Conservation (phyloP, 2,888 invertebrate species). For the Cancer borealis region DNA sequence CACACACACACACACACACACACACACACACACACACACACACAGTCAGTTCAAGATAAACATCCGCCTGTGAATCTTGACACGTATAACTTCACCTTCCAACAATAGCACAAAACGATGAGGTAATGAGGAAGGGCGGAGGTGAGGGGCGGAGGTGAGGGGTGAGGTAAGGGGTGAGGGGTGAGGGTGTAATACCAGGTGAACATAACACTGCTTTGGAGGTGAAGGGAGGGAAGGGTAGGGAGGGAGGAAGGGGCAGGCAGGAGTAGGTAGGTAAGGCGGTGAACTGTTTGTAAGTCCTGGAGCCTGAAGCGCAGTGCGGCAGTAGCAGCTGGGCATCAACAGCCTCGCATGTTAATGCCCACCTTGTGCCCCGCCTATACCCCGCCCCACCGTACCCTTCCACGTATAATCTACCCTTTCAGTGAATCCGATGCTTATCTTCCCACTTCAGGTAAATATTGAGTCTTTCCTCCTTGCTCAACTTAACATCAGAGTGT, state of each 20-base stretch:
- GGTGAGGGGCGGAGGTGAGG: background rate
- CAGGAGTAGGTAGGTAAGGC: background rate
- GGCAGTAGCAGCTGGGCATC: background rate
- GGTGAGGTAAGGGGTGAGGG: background rate
- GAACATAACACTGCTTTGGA: too few relatives aligned
- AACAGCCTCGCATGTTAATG: background rate
- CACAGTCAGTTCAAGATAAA: background rate
- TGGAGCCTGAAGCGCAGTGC: background rate
- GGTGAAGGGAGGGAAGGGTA: background rate
- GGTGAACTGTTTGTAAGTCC: background rate
- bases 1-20: constrained; percentile 43
- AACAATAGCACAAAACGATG: background rate
- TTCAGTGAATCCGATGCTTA: background rate
- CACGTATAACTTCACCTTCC: background rate
- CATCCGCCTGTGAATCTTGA: background rate
- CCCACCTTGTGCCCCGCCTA: background rate
- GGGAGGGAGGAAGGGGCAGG: background rate
- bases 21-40: constrained; percentile 51
- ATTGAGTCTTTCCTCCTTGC: background rate
- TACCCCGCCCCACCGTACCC: background rate
- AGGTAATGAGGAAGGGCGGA: background rate
- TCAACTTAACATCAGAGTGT: background rate
- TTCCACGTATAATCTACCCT: background rate
- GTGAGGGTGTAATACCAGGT: background rate
- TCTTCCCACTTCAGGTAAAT: background rate